Evolutionary conservation across 35 echinoderm and acorn worm genomes (phyloP).

Genomic region (Ophiothrix spiculata): DNA sequence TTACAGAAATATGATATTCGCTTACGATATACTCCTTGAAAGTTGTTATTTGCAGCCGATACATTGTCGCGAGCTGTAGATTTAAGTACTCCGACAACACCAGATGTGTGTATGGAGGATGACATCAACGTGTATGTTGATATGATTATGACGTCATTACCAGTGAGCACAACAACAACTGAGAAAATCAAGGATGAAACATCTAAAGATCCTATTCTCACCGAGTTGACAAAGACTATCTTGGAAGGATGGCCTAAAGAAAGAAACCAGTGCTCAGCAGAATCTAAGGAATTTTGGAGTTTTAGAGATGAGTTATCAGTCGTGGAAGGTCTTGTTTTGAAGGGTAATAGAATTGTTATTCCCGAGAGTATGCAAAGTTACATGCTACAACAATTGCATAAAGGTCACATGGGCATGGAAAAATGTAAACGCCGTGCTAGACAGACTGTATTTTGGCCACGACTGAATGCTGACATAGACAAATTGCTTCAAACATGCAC

Average conservation of each 20-base stretch:
- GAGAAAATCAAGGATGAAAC: slow-evolving; percentile 26
- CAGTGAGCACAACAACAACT: slow-evolving; percentile 1
- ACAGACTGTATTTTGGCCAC: slow-evolving; percentile 49
- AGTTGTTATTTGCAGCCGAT: slow-evolving; percentile 44
- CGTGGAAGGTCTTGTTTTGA: slow-evolving; percentile 40
- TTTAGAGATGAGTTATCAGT: slow-evolving; percentile 34
- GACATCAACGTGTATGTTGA: slow-evolving; percentile 43
- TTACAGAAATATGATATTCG: slow-evolving; percentile 60
- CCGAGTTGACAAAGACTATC: slow-evolving; percentile 4
- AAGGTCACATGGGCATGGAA: slow-evolving; percentile 41
- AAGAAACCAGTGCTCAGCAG: background rate
- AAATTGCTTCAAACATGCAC: slow-evolving; percentile 39
- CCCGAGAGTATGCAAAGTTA: slow-evolving; percentile 12
- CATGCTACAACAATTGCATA: slow-evolving; percentile 43
- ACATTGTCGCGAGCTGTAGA: slow-evolving; percentile 55
- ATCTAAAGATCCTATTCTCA: slow-evolving; percentile 16
- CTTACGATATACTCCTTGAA: slow-evolving; percentile 44
- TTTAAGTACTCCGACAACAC: background rate
- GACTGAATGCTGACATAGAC: slow-evolving; percentile 54
- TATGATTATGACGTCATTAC: slow-evolving; percentile 20
- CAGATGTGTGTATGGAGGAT: slow-evolving; percentile 24
- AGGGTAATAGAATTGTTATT: slow-evolving; percentile 22
- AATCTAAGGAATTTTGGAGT: slow-evolving; percentile 34
- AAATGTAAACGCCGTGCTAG: slow-evolving; percentile 40
- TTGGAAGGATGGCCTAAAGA: slow-evolving; percentile 42